Evolutionary conservation across 2,797 vertebrate genomes (phyloP), one percentile per base, ranked within the genome.

Genomic region (Neomorphus geoffroyi): DNA sequence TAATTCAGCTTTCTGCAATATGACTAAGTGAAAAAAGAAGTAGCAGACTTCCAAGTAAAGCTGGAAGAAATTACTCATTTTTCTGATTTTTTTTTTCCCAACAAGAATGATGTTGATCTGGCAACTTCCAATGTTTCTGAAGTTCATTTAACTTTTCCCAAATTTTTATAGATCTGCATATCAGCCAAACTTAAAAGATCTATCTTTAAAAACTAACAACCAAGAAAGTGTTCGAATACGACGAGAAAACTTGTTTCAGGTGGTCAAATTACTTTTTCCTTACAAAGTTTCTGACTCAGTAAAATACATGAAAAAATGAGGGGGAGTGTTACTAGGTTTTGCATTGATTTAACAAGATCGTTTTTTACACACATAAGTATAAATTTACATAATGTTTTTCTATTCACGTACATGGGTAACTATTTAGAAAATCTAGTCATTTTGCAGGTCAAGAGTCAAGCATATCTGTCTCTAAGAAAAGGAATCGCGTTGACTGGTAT

Each of bases 1-100:
- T 91, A 93, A 93, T 75, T 8, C 54, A 81, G 58, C 27, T 35
- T 79, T 39, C 73, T 89, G 74, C 56, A 91, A 43, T 58, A 65
- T 75, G 43, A 48, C 69, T 88, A 89, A 90, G 69, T 69, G 46
- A 86, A 93, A 65, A 90, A 57, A 51, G 28, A 64, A 53, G 41
- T 37, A 79, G 62, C 24, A 54, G 62, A 46, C 22, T 80, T 86
- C 22, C n/a, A 82, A 87, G 39, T 89, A 58, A 62, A 86, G 19
- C 32, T 94, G 27, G n/a, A 54, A 84, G 71, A 48, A 94, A 88
- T 32, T 39, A 46, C 5, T 83, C 2, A 39, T 69, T 6, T 72
- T 58, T 62, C 26, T 90, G 61, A 66, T n/a, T n/a, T n/a, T n/a
- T 10, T 71, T 86, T 85, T 86, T 84, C 21, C 26, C 41, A 35